Evolutionary conservation across 2,888 invertebrate species (phyloP).

Genomic region (Dryobota labecula): DNA sequence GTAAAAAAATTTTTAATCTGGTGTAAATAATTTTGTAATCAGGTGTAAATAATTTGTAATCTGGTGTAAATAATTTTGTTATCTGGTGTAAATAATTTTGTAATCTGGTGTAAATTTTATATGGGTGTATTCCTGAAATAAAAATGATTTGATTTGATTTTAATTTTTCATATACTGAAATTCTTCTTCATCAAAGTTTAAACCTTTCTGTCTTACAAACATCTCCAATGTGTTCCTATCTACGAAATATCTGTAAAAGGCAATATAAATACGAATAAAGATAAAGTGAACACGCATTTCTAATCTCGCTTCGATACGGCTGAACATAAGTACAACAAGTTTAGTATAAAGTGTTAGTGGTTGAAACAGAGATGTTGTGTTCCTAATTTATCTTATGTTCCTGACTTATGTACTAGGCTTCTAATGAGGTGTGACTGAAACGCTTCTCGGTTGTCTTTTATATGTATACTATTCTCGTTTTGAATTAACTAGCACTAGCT

Average conservation of each 20-base stretch:
- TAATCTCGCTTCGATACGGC: slow-evolving; percentile 59
- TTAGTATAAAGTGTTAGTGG: slow-evolving; percentile 38
- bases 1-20: too few relatives aligned
- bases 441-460: slow-evolving; percentile 46
- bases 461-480: slow-evolving; percentile 58
- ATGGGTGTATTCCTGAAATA: too few relatives aligned
- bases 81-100: too few relatives aligned
- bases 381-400: slow-evolving; percentile 52
- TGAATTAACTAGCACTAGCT: slow-evolving; percentile 24
- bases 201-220: slow-evolving; percentile 36
- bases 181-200: slow-evolving; percentile 8
- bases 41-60: too few relatives aligned
- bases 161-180: too few relatives aligned
- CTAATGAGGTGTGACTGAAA: slow-evolving; percentile 70
- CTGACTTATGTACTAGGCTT: slow-evolving; percentile 39
- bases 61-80: too few relatives aligned
- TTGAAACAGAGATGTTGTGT: slow-evolving; percentile 57
- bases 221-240: slow-evolving; percentile 47
- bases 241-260: slow-evolving; percentile 56
- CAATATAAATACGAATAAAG: slow-evolving; percentile 60
- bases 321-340: slow-evolving; percentile 50
- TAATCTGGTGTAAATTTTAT: too few relatives aligned
- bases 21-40: too few relatives aligned
- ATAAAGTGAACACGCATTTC: slow-evolving; percentile 59
- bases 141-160: too few relatives aligned